Percentiles rank a stretch among this genome's conserved stretches.
Conservation (phyloP, 2,113 vertebrate genomes). For the Tor tambroides region DNA sequence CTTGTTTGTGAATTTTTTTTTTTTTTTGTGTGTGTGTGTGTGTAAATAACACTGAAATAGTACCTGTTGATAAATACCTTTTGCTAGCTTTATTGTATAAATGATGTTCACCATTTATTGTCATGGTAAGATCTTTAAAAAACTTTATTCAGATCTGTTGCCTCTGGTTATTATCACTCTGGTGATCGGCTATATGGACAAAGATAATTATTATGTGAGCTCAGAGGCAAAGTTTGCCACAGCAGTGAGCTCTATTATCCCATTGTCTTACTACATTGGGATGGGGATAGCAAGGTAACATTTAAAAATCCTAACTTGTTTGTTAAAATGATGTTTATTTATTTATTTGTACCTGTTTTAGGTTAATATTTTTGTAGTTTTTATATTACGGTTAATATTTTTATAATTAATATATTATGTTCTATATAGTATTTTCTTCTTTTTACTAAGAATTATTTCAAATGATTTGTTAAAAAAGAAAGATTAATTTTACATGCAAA, state of each 20-base stretch:
- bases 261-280: conserved; percentile 89
- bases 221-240: conserved; percentile 77
- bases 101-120: not conserved
- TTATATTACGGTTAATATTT: no score
- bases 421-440: not conserved
- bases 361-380: not conserved
- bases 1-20: no score
- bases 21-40: no score
- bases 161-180: conserved; percentile 80
- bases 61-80: not conserved
- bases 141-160: conserved; percentile 75
- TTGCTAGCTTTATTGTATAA: not conserved
- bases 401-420: no score
- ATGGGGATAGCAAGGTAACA: conserved; percentile 89
- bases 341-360: not conserved
- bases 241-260: conserved; percentile 84
- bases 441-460: not conserved
- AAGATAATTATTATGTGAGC: conserved; percentile 71
- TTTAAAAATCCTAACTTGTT: not conserved
- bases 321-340: not conserved
- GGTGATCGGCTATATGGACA: conserved; percentile 81
- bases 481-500: not conserved
- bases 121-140: conserved; percentile 71
- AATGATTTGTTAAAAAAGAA: not conserved
- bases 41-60: not conserved